Evolutionary conservation across 2,888 invertebrate genomes (phyloP).

Genomic region (Galerucella nymphaeae): DNA sequence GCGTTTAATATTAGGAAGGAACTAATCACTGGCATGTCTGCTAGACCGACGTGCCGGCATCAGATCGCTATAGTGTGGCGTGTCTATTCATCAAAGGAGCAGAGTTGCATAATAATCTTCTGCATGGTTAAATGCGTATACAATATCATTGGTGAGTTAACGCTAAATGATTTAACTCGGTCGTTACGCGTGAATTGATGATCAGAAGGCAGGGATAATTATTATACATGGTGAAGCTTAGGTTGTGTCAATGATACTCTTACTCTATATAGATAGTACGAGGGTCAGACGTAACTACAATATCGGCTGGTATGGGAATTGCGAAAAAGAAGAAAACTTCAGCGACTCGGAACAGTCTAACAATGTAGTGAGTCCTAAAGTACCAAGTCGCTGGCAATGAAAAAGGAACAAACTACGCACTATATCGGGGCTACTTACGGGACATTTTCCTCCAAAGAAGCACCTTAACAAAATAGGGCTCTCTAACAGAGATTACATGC

Average conservation of each 20-base stretch:
- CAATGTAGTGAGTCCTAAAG: no score
- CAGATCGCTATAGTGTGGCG: slow-evolving; percentile 14
- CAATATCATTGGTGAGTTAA: slow-evolving; percentile 49
- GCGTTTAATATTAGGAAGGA: slow-evolving; percentile 30
- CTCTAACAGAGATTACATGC: no score
- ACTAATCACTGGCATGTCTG: slow-evolving; percentile 34
- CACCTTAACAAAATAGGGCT: no score
- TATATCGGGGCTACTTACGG: no score
- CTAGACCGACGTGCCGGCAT: slow-evolving; percentile 17
- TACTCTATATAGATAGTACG: slow-evolving; percentile 10
- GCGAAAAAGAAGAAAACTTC: no score
- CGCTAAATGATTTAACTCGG: slow-evolving; percentile 62
- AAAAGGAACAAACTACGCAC: no score
- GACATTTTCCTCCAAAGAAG: no score
- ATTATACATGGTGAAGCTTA: slow-evolving; percentile 41
- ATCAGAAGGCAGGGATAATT: slow-evolving; percentile 61
- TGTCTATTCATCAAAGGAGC: slow-evolving; percentile 45
- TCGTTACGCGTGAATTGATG: slow-evolving; percentile 61
- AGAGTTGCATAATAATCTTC: slow-evolving; percentile 47
- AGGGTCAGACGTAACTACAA: neutral
- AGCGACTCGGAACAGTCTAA: no score
- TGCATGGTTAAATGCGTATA: slow-evolving; percentile 46
- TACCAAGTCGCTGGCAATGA: no score
- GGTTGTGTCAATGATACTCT: slow-evolving; percentile 21
- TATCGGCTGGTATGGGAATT: no score